These are phyloP conservation scores for Syritta pipiens DNA, from an alignment of 2,888 invertebrate species.

Conservation along the genomic window DNA sequence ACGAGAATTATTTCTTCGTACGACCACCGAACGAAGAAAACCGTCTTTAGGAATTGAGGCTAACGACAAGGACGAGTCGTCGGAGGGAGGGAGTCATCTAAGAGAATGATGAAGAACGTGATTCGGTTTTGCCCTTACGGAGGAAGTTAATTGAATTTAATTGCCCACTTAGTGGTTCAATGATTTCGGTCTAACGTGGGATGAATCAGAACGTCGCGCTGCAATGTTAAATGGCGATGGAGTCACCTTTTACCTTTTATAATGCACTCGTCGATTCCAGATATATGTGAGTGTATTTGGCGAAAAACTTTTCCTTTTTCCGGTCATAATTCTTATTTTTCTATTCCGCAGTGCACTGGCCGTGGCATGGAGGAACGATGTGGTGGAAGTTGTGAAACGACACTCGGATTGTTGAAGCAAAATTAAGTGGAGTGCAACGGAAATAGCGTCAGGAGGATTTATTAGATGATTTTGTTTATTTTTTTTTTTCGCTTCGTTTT, in stretches of 20 bases:
- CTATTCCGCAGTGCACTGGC: slow-evolving; percentile 9
- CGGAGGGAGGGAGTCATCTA: not conserved
- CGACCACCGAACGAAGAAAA: slow-evolving; percentile 13
- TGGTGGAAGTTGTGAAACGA: slow-evolving; percentile 16
- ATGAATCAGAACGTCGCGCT: slow-evolving; percentile 51
- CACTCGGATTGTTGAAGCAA: slow-evolving; percentile 21
- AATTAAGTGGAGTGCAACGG: slow-evolving; percentile 36
- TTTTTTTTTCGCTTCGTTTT: no score
- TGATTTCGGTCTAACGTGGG: slow-evolving; percentile 73
- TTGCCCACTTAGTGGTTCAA: slow-evolving; percentile 78
- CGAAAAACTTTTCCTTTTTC: slow-evolving; percentile 46
- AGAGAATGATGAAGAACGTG: slow-evolving; percentile 62
- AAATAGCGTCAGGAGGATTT: slow-evolving; percentile 22
- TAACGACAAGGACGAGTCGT: not conserved
- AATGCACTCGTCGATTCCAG: slow-evolving; percentile 64
- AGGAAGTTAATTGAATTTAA: slow-evolving; percentile 78
- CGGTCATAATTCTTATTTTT: slow-evolving; percentile 65
- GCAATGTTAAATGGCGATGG: slow-evolving; percentile 60
- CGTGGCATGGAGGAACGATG: not conserved
- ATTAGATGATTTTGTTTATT: slow-evolving; percentile 13
- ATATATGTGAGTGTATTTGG: no score
- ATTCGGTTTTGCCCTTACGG: slow-evolving; percentile 68
- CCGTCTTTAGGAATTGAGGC: slow-evolving; percentile 4
- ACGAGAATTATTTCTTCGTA: slow-evolving; percentile 43
- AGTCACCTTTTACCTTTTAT: slow-evolving; percentile 66